Conservation (phyloP, 2,797 vertebrate species). For the Sarcophilus harrisii region DNA sequence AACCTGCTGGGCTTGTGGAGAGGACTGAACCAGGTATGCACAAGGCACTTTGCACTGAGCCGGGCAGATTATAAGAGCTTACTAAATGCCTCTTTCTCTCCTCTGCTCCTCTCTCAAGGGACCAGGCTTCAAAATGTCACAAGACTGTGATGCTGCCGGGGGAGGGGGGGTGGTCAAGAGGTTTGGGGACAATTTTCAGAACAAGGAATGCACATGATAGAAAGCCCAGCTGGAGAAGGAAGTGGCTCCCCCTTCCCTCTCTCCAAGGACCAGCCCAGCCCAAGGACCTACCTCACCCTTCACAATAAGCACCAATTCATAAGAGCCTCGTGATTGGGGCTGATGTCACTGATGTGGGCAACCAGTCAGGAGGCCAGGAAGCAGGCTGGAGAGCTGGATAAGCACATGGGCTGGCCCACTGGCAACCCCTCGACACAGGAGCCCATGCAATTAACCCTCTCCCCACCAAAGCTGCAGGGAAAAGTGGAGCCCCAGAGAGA, state of each 20-base stretch:
- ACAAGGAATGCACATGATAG: too few species aligned
- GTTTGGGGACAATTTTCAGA: too few species aligned
- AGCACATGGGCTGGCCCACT: background rate
- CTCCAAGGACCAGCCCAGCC: background rate
- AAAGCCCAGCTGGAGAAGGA: background rate
- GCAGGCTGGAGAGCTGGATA: background rate
- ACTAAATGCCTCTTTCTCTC: background rate
- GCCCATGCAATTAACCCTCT: background rate
- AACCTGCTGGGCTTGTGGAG: background rate
- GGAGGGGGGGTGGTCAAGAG: too few species aligned
- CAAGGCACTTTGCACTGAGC: background rate
- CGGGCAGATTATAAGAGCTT: background rate
- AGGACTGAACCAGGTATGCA: background rate
- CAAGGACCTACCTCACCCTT: background rate
- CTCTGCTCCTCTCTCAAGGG: background rate
- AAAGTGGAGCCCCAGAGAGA: background rate
- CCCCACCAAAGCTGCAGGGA: background rate
- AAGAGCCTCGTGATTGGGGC: background rate
- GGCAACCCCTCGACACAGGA: background rate
- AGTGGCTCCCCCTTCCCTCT: background rate
- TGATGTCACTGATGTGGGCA: background rate
- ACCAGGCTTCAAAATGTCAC: too few species aligned
- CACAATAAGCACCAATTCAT: background rate
- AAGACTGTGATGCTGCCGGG: too few species aligned
- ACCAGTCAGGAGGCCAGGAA: background rate